A percentile compares a stretch with the other conserved stretches of the same genome.
Conservation (phyloP, 2,888 invertebrate species). For the Terebella lapidaria region DNA sequence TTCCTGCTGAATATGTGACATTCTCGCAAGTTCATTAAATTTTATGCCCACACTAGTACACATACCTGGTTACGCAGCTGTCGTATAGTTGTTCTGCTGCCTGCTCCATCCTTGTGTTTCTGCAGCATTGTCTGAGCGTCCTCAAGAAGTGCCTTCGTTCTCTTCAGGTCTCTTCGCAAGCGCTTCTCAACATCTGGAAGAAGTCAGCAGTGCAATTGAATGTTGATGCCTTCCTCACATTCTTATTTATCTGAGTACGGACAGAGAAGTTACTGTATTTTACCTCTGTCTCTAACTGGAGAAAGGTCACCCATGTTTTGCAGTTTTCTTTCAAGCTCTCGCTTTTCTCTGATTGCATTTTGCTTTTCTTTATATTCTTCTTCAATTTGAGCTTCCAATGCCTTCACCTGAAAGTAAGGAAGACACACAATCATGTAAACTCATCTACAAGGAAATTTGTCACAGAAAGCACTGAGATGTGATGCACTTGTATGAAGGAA, state of each 20-base stretch:
- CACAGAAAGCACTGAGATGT: too few relatives aligned
- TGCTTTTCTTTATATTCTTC: conserved; percentile 90
- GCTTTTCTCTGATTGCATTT: conserved; percentile 77
- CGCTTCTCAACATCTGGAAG: conserved; percentile 42
- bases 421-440: conserved; percentile 3
- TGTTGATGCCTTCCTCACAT: too few relatives aligned
- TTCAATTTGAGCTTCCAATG: conserved; percentile 84
- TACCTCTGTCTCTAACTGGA: conserved; percentile 51
- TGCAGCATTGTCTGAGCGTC: conserved; percentile 91
- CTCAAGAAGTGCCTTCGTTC: conserved; percentile 81
- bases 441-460: too few relatives aligned
- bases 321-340: conserved; percentile 82
- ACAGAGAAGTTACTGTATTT: too few relatives aligned
- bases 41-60: conserved; percentile 60
- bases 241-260: too few relatives aligned
- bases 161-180: conserved; percentile 78
- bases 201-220: too few relatives aligned
- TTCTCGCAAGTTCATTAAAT: conserved; percentile 49
- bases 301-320: conserved; percentile 68
- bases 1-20: too few relatives aligned
- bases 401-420: conserved; percentile 56
- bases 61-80: conserved; percentile 70
- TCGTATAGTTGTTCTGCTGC: conserved; percentile 71
- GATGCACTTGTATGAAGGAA: neutral
- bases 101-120: conserved; percentile 78